Conservation (phyloP, 2,888 invertebrate species). For the Empis stercorea region DNA sequence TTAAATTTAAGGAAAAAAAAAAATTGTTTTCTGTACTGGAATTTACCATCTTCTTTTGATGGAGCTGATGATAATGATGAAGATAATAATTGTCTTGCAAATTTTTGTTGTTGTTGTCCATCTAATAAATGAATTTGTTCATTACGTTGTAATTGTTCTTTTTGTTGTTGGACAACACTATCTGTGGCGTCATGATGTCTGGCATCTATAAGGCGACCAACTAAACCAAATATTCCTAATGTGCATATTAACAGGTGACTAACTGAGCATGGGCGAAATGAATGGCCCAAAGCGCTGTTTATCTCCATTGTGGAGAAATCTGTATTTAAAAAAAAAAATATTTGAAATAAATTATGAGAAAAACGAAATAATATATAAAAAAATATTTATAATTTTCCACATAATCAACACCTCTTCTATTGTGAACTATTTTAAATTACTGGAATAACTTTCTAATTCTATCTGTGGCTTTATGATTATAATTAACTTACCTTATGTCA, state of each 20-base stretch:
- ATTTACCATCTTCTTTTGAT: slow-evolving; percentile 11
- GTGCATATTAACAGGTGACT: slow-evolving; percentile 13
- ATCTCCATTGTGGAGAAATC: slow-evolving; percentile 17
- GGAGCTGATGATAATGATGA: slow-evolving; percentile 1
- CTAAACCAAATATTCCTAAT: slow-evolving; percentile 12
- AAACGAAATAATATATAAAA: no score
- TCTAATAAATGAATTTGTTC: slow-evolving; percentile 7
- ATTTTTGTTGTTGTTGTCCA: slow-evolving; percentile 6
- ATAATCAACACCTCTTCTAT: no score
- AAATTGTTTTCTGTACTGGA: no score
- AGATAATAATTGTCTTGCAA: slow-evolving; percentile 5
- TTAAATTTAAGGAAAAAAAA: no score
- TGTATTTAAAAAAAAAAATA: slow-evolving; percentile 1
- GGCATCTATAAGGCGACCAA: slow-evolving; percentile 11
- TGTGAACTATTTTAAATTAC: no score
- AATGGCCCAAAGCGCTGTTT: slow-evolving; percentile 10
- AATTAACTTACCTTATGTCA: slow-evolving; percentile 12
- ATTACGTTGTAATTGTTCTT: neutral
- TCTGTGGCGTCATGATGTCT: slow-evolving; percentile 11
- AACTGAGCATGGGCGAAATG: slow-evolving; percentile 12
- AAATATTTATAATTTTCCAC: no score
- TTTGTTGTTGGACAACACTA: neutral
- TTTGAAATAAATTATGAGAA: neutral
- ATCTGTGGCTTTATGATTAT: neutral
- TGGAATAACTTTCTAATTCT: no score